phyloP scores from a whole-genome alignment of 2,797 vertebrate genomes.

The Tapirus indicus region DNA sequence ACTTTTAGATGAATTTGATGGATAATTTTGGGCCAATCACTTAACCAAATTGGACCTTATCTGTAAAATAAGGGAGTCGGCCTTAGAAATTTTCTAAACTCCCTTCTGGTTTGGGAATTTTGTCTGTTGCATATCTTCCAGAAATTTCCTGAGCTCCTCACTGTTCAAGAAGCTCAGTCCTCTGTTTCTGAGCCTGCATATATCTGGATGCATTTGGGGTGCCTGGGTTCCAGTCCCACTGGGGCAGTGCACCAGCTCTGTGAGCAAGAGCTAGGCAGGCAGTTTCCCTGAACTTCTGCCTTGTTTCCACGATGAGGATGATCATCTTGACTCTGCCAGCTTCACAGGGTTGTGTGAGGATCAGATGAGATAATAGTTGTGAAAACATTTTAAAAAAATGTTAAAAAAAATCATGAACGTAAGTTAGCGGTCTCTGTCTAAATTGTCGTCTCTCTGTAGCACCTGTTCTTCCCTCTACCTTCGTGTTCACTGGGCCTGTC shows the following conservation, averaged over 20 bases:
- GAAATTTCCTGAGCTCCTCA: not conserved
- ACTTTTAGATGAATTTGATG: not conserved
- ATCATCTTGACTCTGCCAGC: not conserved
- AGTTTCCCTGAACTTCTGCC: not conserved
- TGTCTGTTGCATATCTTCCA: constrained; percentile 35
- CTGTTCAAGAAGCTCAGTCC: not conserved
- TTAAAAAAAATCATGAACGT: not conserved
- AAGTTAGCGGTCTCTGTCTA: not conserved
- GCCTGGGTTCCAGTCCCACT: not conserved
- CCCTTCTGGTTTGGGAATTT: not conserved
- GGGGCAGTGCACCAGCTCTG: not conserved
- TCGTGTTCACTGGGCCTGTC: not conserved
- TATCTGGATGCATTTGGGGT: not conserved
- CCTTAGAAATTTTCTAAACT: constrained; percentile 14
- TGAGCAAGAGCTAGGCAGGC: not conserved
- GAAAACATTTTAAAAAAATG: not conserved
- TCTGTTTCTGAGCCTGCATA: not conserved
- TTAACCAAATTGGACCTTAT: not conserved
- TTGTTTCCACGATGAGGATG: not conserved
- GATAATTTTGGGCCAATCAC: not conserved
- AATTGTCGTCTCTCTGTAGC: not conserved
- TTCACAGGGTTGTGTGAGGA: not conserved
- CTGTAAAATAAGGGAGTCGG: constrained; percentile 4
- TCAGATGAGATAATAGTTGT: not conserved
- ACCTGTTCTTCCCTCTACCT: not conserved